A percentile compares a stretch with the other conserved stretches of the same genome.
These are phyloP conservation scores for Gambusia affinis DNA, from an alignment of 2,113 vertebrate species.

Conservation along the genomic window DNA sequence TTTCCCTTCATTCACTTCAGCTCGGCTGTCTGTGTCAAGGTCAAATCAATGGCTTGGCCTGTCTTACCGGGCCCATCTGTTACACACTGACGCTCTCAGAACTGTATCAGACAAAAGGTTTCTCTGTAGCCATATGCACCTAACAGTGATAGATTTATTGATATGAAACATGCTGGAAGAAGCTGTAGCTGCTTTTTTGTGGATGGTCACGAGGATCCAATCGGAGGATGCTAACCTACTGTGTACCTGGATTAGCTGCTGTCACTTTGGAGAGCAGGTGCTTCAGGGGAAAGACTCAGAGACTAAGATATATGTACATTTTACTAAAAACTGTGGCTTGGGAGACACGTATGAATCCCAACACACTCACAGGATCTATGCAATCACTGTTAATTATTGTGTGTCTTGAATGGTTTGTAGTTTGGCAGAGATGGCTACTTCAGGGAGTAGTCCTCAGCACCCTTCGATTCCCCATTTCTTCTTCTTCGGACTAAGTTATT, in stretches of 20 bases:
- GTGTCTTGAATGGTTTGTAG: no score
- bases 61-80: conserved; percentile 65
- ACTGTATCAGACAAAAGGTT: conserved; percentile 24
- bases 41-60: conserved; percentile 73
- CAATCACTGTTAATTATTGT: no score
- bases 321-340: not conserved
- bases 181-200: conserved; percentile 20
- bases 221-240: conserved; percentile 33
- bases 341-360: no score
- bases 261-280: conserved; percentile 28
- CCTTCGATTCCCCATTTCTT: not conserved
- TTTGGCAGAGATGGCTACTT: no score
- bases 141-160: conserved; percentile 61
- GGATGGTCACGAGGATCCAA: conserved; percentile 17
- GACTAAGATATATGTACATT: not conserved
- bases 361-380: no score
- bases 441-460: not conserved
- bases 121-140: conserved; percentile 51
- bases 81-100: conserved; percentile 33
- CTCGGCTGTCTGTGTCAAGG: conserved; percentile 58
- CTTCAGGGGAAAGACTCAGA: not conserved
- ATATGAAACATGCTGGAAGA: conserved; percentile 33
- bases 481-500: not conserved
- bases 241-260: not conserved
- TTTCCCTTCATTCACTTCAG: not conserved